Evolutionary conservation across 2,888 invertebrate species (phyloP).

Genomic region (Hanleya hanleyi): DNA sequence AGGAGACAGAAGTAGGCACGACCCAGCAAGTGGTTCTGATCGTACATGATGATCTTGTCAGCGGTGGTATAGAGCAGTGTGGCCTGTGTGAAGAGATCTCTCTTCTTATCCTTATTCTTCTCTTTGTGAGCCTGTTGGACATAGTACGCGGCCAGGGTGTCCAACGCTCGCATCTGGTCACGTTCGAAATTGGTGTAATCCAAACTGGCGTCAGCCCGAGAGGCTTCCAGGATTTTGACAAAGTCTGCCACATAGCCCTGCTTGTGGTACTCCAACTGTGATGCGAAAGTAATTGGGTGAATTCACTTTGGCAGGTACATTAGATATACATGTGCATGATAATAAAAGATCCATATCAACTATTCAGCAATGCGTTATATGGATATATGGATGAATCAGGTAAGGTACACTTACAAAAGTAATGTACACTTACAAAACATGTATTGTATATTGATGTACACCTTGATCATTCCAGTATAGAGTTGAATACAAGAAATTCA

Average conservation of each 20-base stretch:
- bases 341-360: not conserved
- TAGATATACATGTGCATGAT: not conserved
- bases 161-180: constrained; percentile 97
- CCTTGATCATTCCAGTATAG: too few species aligned
- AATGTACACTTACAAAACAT: too few species aligned
- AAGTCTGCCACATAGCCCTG: constrained; percentile 94
- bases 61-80: constrained; percentile 98
- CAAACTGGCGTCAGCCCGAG: constrained; percentile 77
- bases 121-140: constrained; percentile 90
- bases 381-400: too few species aligned
- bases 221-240: constrained; percentile 92
- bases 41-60: constrained; percentile 99
- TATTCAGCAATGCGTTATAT: not conserved
- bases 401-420: too few species aligned
- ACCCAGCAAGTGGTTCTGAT: constrained; percentile 98
- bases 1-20: constrained; percentile 98
- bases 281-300: constrained; percentile 44
- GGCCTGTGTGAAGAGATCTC: constrained; percentile 92
- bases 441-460: too few species aligned
- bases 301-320: not conserved
- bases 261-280: constrained; percentile 96
- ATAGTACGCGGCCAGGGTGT: constrained; percentile 98
- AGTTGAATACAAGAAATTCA: too few species aligned
- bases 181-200: constrained; percentile 86
- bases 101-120: constrained; percentile 92